Conservation (phyloP, 2,797 vertebrate genomes). For the Poeciliopsis paucimaculata region DNA sequence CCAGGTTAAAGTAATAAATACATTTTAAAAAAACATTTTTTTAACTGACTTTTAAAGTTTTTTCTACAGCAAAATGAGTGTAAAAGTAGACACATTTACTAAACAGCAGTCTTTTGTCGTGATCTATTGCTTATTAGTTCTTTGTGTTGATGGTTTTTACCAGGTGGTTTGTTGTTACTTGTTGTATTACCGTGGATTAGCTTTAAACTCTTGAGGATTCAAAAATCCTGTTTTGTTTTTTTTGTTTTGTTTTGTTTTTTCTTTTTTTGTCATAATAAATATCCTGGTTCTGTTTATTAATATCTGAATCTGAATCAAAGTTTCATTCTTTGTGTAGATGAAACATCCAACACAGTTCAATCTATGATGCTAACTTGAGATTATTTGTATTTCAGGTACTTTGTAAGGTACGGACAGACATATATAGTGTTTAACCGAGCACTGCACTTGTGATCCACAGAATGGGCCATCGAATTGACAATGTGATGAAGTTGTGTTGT, state of each 20-base stretch:
- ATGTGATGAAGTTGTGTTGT: conserved; percentile 87
- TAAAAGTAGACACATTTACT: not conserved
- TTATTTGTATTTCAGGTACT: not conserved
- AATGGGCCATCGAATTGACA: conserved; percentile 81
- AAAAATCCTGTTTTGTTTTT: not conserved
- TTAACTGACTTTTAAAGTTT: not conserved
- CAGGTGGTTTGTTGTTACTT: not conserved
- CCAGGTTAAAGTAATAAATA: not conserved
- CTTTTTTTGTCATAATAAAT: not conserved
- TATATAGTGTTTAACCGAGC: too few species aligned
- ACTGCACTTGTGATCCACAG: conserved; percentile 35
- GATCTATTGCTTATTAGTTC: not conserved
- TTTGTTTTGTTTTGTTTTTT: too few species aligned
- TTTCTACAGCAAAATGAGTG: not conserved
- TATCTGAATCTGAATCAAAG: not conserved
- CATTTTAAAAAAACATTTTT: not conserved
- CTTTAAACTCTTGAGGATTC: not conserved
- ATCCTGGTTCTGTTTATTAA: not conserved
- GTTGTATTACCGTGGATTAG: not conserved
- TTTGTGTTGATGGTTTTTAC: not conserved
- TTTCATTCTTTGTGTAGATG: not conserved
- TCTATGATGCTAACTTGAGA: not conserved
- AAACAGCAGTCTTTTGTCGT: not conserved
- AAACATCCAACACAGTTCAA: not conserved
- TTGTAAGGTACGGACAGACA: too few species aligned